Evolutionary conservation across 2,113 vertebrate genomes (phyloP), one percentile per base, ranked within the genome.

Genomic region (Lepisosteus osseus): DNA sequence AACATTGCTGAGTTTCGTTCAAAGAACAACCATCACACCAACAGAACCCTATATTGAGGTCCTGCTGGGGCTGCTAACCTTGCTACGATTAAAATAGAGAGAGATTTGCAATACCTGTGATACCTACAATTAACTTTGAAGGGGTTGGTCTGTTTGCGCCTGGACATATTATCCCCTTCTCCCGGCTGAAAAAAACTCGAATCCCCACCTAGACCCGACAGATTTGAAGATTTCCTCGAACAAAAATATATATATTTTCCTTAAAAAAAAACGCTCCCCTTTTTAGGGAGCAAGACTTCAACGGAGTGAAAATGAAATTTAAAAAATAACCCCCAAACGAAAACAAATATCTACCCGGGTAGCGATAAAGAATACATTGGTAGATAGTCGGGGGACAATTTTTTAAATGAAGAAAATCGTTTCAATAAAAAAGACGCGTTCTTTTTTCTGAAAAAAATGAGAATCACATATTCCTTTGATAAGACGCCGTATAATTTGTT

Each of bases 121-220:
- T 93, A 93, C 91, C 86, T 92, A 92, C 91, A 93, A 87, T 92
- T 78, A 85, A 92, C 91, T 93, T 89, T 93, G 88, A 93, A 93
- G 76, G 91, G 91, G 83, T 90, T 93, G 87, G 84, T 91, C 84
- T 92, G 91, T 92, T 93, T 93, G 72, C 91, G 85, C 77, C 90
- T 90, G 81, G 91, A 92, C 90, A 93, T 92, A 92, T 89, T 91
- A 91, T 61, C 70, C 82, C 70, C 80, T 77, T 81, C 78, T 85
- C 74, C 80, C 76, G 74, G 74, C 64, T 72, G 81, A 69, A 47
- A 76, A 75, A 75, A 72, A 75, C 70, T 73, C 83, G 79, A 81
- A 79, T 83, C 77, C 85, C 88, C 83, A 80, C 78, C 80, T 68
- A 69, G 75, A 59, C 80, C 82, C 76, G 79, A 74, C 74, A 68